Base-by-base conservation (phyloP, 2,113 vertebrate genomes). In the Saccopteryx leptura region DNA sequence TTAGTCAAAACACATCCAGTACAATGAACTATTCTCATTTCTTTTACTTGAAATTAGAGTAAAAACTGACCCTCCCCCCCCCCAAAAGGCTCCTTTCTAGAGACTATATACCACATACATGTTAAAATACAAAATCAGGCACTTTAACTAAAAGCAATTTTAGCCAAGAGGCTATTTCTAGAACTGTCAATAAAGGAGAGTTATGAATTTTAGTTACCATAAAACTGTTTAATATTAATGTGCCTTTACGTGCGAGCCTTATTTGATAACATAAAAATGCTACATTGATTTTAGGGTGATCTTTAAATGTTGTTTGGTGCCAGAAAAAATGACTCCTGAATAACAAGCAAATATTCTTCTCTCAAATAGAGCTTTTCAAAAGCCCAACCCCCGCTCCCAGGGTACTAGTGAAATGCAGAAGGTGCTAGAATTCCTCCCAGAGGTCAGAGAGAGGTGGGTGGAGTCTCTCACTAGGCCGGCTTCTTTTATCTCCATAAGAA, bases 301-400 rank as follows among this genome's bases (percentile, higher is more conserved):
- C 92, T 80, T 89, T 28, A 31, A 81, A 81, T 28, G 76, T 87
- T 68, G 58, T 80, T 95, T 82, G 69, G 61, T 69, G 15, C 9
- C 31, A 87, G 48, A 23, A 96, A 96, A 39, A 72, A 76, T 76
- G 93, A 84, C 85, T 87, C 79, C n/a, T 86, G 17, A 86, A 89
- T 60, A 72, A 65, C 0, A 0, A 95, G 7, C 7, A 96, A 92
- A 54, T 74, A n/a, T 17, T 87, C 28, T 78, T 76, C 7, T 26
- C 33, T 50, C 50, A 61, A 52, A 31, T 65, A 5, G 85, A 63
- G 48, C 63, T 91, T 90, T 93, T 26, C 15, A 79, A 96, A 93
- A 48, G 15, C 12, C 39, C 12, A n/a, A 84, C 17, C 31, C 26
- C 50, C 60, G 65, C 31, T 71, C 65, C 66, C 48, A 91, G 26